phyloP scores from a whole-genome alignment of 2,888 invertebrate genomes.

The Ephialtes manifestator region DNA sequence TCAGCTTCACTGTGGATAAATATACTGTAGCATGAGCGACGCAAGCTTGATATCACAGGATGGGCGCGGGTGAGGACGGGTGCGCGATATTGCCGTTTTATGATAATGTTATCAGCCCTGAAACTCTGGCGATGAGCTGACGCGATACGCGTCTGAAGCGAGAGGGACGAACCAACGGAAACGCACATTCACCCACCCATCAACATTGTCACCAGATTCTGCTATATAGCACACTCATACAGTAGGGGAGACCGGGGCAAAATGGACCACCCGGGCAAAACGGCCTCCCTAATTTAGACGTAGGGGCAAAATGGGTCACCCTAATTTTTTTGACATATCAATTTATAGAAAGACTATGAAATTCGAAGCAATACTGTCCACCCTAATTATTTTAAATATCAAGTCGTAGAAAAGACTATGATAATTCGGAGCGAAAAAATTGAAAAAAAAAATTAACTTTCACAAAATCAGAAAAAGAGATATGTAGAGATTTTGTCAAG shows the following conservation, averaged over 20 bases:
- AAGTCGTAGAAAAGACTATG: neutral
- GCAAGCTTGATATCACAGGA: conserved; percentile 45
- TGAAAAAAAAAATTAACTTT: no score
- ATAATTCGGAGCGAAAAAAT: no score
- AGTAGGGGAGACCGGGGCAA: neutral
- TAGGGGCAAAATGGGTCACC: no score
- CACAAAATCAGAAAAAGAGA: no score
- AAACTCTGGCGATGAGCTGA: conserved; percentile 82
- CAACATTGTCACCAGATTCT: conserved; percentile 55
- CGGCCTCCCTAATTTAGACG: no score
- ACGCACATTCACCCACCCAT: conserved; percentile 63
- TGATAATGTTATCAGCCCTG: conserved; percentile 87
- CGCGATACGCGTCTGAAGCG: conserved; percentile 80
- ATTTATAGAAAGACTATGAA: no score
- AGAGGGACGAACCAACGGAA: conserved; percentile 58
- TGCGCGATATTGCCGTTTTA: conserved; percentile 86
- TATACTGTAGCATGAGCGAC: conserved; percentile 28
- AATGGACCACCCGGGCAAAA: no score
- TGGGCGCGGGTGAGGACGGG: conserved; percentile 27
- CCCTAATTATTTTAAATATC: conserved; percentile 19
- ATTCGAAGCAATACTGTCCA: no score
- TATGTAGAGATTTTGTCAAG: no score
- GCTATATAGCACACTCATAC: conserved; percentile 13
- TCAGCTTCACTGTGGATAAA: conserved; percentile 18
- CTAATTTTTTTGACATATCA: no score